These are phyloP conservation scores for Trissoscelio sp. DNA, from an alignment of 2,888 invertebrate genomes.

Conservation along the genomic window DNA sequence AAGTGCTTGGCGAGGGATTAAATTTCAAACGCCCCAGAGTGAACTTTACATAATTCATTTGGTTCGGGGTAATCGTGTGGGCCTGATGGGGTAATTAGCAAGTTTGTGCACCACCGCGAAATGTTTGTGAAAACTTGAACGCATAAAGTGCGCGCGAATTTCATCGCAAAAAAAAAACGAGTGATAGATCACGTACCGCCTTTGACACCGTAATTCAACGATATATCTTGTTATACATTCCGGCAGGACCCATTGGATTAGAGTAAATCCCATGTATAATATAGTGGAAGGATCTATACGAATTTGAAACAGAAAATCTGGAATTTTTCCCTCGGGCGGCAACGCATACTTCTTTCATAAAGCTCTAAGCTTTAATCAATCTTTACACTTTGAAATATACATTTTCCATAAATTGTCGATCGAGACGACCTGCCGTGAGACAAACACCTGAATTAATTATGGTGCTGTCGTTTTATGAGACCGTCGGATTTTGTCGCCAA, in stretches of 20 bases:
- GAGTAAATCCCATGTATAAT: conserved; percentile 65
- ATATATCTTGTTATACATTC: conserved; percentile 61
- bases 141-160: background rate
- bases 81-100: conserved; percentile 28
- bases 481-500: background rate
- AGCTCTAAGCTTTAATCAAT: conserved; percentile 64
- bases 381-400: conserved; percentile 48
- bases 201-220: conserved; percentile 56
- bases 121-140: background rate
- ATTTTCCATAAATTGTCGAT: conserved; percentile 39
- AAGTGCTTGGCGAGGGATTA: conserved; percentile 37
- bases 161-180: background rate
- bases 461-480: conserved; percentile 7
- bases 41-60: conserved; percentile 42
- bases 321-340: conserved; percentile 57
- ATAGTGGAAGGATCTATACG: conserved; percentile 62
- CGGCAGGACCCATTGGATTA: conserved; percentile 61
- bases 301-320: conserved; percentile 55
- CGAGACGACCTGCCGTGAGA: background rate
- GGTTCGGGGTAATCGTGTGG: conserved; percentile 25
- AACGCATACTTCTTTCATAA: conserved; percentile 56
- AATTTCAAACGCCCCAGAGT: conserved; percentile 35
- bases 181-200: conserved; percentile 43
- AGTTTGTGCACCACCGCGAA: background rate
- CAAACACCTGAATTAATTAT: conserved; percentile 49